A percentile compares a stretch with the other conserved stretches of the same genome.
phyloP scores from a whole-genome alignment of 2,797 vertebrate genomes.

The Helarctos malayanus region DNA sequence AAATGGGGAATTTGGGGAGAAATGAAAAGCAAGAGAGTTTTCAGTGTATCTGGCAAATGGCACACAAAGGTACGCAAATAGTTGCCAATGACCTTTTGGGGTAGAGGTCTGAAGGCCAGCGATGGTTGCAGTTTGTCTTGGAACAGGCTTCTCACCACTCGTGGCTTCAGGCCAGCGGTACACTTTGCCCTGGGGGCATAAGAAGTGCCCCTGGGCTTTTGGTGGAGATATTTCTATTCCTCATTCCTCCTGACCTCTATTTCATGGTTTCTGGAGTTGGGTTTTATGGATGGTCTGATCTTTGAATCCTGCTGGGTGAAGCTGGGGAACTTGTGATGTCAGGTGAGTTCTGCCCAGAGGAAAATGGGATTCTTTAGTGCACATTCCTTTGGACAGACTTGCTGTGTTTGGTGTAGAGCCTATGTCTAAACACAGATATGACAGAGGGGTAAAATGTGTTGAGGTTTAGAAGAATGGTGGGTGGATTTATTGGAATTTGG shows the following conservation, averaged over 20 bases:
- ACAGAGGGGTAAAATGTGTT: not conserved
- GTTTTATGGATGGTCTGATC: not conserved
- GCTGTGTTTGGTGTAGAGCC: not conserved
- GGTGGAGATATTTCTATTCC: not conserved
- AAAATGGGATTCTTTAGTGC: not conserved
- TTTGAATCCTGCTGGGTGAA: not conserved
- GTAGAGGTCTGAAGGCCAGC: not conserved
- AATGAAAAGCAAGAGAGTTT: slow-evolving; percentile 16
- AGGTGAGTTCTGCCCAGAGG: not conserved
- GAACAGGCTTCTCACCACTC: not conserved
- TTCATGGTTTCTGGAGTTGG: not conserved
- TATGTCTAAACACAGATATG: not conserved
- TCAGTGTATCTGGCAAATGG: not conserved
- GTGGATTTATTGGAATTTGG: not conserved
- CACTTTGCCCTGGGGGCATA: not conserved
- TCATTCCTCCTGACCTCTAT: not conserved
- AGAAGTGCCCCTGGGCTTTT: not conserved
- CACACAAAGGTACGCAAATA: not conserved
- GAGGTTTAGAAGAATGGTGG: not conserved
- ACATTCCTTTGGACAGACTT: not conserved
- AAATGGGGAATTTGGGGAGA: not conserved
- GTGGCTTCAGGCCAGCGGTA: not conserved
- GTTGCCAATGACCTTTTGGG: not conserved
- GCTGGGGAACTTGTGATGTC: not conserved
- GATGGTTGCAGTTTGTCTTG: not conserved